These are phyloP conservation scores for Eunapius fragilis DNA, from an alignment of 37 sponge, comb jelly and placozoan species.

Conservation along the genomic window DNA sequence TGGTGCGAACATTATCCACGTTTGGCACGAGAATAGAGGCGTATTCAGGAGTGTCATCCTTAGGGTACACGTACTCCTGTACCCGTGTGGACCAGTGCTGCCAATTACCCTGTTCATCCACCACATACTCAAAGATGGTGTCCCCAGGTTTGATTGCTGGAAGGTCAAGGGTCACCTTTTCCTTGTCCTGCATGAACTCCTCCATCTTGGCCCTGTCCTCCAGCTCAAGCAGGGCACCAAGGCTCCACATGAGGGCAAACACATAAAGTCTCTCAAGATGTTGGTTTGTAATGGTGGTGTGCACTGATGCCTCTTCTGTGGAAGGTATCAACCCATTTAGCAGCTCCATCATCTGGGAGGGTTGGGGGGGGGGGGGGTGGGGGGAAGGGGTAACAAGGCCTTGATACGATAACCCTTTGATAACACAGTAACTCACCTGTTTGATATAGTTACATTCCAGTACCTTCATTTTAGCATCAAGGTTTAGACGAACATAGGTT, in stretches of 20 bases:
- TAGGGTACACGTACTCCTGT: slow-evolving; percentile 87
- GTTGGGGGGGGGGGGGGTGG: neutral
- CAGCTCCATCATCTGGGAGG: slow-evolving; percentile 76
- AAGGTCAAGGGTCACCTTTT: slow-evolving; percentile 48
- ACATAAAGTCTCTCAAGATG: slow-evolving; percentile 86
- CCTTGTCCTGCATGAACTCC: slow-evolving; percentile 63
- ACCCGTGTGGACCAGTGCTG: slow-evolving; percentile 83
- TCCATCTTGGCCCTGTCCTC: slow-evolving; percentile 92
- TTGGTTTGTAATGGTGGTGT: slow-evolving; percentile 35
- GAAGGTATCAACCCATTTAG: slow-evolving; percentile 81
- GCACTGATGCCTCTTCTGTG: slow-evolving; percentile 46
- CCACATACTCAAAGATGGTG: slow-evolving; percentile 97
- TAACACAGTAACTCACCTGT: slow-evolving; percentile 57
- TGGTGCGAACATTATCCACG: slow-evolving; percentile 97
- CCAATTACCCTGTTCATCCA: slow-evolving; percentile 83
- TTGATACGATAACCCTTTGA: neutral
- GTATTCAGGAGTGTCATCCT: slow-evolving; percentile 86
- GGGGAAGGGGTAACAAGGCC: neutral
- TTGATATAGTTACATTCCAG: slow-evolving; percentile 96
- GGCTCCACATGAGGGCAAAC: slow-evolving; percentile 99
- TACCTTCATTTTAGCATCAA: slow-evolving; percentile 88
- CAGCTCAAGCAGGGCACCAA: slow-evolving; percentile 93
- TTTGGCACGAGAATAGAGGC: slow-evolving; percentile 97
- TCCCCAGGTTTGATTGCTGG: slow-evolving; percentile 79
- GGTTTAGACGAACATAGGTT: slow-evolving; percentile 68